These are phyloP conservation scores for Callorhinus ursinus DNA, from an alignment of 2,113 vertebrate species.

Conservation along the genomic window DNA sequence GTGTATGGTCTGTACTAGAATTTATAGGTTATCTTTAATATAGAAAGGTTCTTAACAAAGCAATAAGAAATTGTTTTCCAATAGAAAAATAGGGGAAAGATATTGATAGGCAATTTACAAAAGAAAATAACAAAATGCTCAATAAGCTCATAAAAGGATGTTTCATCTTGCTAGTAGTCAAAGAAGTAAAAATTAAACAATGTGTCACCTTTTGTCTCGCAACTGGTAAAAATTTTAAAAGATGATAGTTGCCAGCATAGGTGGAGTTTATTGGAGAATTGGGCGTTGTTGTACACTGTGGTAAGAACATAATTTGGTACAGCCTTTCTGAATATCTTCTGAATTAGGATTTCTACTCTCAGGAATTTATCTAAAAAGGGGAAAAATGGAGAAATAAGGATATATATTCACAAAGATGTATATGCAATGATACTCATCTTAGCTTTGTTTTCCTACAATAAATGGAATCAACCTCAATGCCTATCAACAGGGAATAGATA, in stretches of 20 bases:
- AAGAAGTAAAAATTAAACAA: not conserved
- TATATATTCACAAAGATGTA: not conserved
- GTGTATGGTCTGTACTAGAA: not conserved
- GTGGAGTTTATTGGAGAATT: not conserved
- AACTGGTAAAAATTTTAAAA: constrained; percentile 24
- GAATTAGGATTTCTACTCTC: not conserved
- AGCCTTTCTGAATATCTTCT: not conserved
- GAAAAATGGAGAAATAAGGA: not conserved
- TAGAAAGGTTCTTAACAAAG: constrained; percentile 47
- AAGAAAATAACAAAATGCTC: not conserved
- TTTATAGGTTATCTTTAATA: constrained; percentile 32
- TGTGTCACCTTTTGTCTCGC: not conserved
- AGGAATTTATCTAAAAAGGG: not conserved
- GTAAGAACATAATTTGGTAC: not conserved
- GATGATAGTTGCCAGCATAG: not conserved
- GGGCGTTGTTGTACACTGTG: not conserved
- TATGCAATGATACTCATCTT: not conserved
- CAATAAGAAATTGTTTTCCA: not conserved
- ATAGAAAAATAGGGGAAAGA: not conserved
- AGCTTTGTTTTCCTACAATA: constrained; percentile 27
- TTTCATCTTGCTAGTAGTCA: not conserved
- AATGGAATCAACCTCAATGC: not conserved
- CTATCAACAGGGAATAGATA: not conserved
- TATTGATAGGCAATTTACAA: not conserved
- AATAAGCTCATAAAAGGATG: not conserved